These are phyloP conservation scores for Acanthoscelides obtectus DNA, from an alignment of 2,888 invertebrate species.

Conservation along the genomic window DNA sequence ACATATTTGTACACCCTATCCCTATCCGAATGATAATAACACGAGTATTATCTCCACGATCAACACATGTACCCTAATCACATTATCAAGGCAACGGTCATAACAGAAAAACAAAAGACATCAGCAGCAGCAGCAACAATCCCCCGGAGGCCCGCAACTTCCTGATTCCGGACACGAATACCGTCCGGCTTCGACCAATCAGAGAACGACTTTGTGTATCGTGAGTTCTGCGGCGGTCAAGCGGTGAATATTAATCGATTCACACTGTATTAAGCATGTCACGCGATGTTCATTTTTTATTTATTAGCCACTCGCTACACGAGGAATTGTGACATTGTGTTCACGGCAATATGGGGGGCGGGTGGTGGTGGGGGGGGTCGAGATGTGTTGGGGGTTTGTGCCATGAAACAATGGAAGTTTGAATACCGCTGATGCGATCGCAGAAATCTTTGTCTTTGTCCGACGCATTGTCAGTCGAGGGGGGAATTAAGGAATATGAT, in stretches of 20 bases:
- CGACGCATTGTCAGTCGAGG: neutral
- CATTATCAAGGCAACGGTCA: neutral
- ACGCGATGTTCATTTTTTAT: conserved; percentile 25
- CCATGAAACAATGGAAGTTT: neutral
- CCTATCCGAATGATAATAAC: neutral
- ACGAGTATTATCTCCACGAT: no score
- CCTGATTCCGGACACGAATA: neutral
- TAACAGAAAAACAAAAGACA: neutral
- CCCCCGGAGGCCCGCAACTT: neutral
- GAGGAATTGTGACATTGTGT: conserved; percentile 15
- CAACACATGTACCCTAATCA: neutral
- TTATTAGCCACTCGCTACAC: conserved; percentile 11
- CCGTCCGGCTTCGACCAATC: conserved; percentile 1
- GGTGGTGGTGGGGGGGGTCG: neutral
- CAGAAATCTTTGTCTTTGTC: neutral
- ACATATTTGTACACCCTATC: neutral
- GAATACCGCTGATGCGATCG: neutral
- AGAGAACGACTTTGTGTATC: conserved; percentile 8
- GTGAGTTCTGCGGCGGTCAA: conserved; percentile 19
- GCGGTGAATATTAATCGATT: conserved; percentile 28
- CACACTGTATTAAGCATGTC: conserved; percentile 24
- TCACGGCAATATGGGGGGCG: neutral
- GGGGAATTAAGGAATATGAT: neutral
- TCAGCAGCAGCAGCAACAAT: no score
- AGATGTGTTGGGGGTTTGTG: neutral